A percentile compares a stretch with the other conserved stretches of the same genome.
Conservation (phyloP, 2,797 vertebrate species). For the Megalops cyprinoides region DNA sequence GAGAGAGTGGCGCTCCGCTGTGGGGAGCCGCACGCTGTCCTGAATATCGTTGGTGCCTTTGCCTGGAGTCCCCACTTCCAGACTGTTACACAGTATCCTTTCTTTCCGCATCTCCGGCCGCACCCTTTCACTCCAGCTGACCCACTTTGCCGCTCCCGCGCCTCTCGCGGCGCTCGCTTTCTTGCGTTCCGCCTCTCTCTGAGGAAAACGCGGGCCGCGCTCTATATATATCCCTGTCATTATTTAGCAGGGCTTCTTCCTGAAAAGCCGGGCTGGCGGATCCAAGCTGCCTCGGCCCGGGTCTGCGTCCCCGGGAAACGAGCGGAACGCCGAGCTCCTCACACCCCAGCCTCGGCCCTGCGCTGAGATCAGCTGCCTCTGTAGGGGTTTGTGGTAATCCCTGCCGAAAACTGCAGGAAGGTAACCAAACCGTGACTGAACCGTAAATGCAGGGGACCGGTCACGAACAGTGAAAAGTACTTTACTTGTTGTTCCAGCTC, state of each 20-base stretch:
- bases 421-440: too few species aligned
- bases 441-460: background rate
- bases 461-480: too few species aligned
- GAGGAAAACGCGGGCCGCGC: background rate
- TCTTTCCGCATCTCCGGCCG: background rate
- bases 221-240: conserved; percentile 38
- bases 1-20: background rate
- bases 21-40: background rate
- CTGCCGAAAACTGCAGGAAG: background rate
- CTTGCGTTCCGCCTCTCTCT: conserved; percentile 9
- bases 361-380: conserved; percentile 35
- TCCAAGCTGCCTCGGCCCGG: background rate
- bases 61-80: conserved; percentile 21
- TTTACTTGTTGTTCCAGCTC: too few species aligned
- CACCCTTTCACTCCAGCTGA: conserved; percentile 19
- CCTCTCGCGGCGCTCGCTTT: background rate
- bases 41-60: conserved; percentile 2
- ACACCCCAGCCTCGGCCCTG: conserved; percentile 42
- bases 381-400: conserved; percentile 34
- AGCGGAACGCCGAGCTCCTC: background rate
- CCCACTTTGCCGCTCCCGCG: background rate
- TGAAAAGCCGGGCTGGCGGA: conserved; percentile 21
- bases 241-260: conserved; percentile 25
- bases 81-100: background rate
- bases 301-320: background rate